These are phyloP conservation scores for Montipora capricornis DNA, from an alignment of 64 coral and sea anemone genomes.

Conservation along the genomic window DNA sequence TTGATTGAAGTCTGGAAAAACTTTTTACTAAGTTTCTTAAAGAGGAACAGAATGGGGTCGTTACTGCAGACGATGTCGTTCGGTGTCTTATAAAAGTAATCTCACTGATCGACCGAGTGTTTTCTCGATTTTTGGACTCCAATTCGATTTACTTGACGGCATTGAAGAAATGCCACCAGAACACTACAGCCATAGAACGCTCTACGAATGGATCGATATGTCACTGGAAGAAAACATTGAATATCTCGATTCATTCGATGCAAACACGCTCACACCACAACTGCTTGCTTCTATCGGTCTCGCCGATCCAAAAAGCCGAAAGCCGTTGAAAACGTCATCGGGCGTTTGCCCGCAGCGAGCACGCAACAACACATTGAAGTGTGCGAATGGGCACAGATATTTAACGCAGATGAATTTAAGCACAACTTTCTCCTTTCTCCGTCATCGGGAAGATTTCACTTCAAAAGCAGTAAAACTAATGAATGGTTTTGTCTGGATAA, in stretches of 20 bases:
- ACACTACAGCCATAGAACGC: not conserved
- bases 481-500: constrained; percentile 10
- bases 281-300: constrained; percentile 41
- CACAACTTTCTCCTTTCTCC: constrained; percentile 17
- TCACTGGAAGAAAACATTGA: constrained; percentile 29
- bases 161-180: not conserved
- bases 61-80: too few relatives aligned
- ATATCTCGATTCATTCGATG: not conserved
- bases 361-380: constrained; percentile 37
- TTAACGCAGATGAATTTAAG: constrained; percentile 39
- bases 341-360: not conserved
- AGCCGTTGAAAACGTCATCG: constrained; percentile 11
- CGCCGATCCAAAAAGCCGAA: constrained; percentile 1
- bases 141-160: too few relatives aligned
- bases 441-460: not conserved
- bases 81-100: too few relatives aligned
- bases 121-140: too few relatives aligned
- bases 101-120: too few relatives aligned
- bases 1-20: too few relatives aligned
- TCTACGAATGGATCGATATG: constrained; percentile 39
- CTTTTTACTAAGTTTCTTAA: too few relatives aligned
- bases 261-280: constrained; percentile 8
- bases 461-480: not conserved
- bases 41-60: too few relatives aligned
- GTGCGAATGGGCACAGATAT: constrained; percentile 32